These are phyloP conservation scores for Athrips mouffetella DNA, from an alignment of 2,888 invertebrate genomes.

Conservation along the genomic window DNA sequence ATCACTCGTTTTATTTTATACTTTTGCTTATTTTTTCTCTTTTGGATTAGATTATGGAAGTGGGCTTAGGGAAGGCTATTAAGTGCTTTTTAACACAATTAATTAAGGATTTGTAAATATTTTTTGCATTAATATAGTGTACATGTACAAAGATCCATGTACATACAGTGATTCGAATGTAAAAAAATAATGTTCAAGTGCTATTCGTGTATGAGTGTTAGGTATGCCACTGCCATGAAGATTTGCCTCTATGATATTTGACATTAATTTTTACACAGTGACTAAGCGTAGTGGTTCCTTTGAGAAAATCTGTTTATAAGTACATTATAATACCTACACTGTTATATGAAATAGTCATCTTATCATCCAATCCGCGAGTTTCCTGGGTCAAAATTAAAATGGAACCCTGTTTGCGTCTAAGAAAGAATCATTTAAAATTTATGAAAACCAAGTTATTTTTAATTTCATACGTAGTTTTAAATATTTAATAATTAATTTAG, in stretches of 20 bases:
- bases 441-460: no score
- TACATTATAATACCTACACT: constrained; percentile 7
- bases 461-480: no score
- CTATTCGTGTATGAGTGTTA: constrained; percentile 68
- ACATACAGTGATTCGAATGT: constrained; percentile 52
- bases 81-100: constrained; percentile 68
- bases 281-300: constrained; percentile 13
- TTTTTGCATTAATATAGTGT: constrained; percentile 67
- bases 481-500: no score
- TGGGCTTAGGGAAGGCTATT: constrained; percentile 50
- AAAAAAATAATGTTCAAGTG: constrained; percentile 58
- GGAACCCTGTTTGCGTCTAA: no score
- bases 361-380: no score
- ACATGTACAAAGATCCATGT: constrained; percentile 53
- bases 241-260: constrained; percentile 39
- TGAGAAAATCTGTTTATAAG: constrained; percentile 16
- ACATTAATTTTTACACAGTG: constrained; percentile 25
- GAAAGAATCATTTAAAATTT: no score
- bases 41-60: constrained; percentile 41
- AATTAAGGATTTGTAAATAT: constrained; percentile 69
- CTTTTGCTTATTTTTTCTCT: constrained; percentile 30
- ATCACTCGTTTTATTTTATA: constrained; percentile 35
- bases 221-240: constrained; percentile 66
- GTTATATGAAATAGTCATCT: constrained; percentile 11
- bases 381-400: no score